phyloP scores from a whole-genome alignment of 2,113 vertebrate genomes.

The Halichoerus grypus region DNA sequence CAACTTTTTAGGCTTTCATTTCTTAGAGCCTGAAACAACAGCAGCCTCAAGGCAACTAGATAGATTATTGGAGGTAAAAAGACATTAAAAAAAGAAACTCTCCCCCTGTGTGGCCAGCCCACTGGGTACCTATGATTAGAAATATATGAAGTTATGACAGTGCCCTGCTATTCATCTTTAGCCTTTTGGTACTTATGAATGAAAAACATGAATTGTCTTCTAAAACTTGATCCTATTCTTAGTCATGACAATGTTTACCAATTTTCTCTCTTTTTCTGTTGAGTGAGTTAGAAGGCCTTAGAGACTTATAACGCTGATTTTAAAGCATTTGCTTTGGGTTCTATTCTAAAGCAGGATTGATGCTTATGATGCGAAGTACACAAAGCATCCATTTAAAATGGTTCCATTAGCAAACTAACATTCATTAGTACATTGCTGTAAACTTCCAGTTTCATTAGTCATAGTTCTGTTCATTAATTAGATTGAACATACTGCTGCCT shows the following conservation, averaged over 20 bases:
- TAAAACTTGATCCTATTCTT: constrained; percentile 20
- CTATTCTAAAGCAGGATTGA: background rate
- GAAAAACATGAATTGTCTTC: background rate
- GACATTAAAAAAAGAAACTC: background rate
- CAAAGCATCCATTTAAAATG: background rate
- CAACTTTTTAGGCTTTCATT: background rate
- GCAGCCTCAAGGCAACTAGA: background rate
- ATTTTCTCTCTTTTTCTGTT: background rate
- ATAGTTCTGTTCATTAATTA: constrained; percentile 27
- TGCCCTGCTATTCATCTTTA: constrained; percentile 37
- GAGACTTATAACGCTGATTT: background rate
- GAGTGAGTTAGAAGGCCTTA: background rate
- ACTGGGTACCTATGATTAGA: background rate
- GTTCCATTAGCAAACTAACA: constrained; percentile 30
- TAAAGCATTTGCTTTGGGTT: background rate
- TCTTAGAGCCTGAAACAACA: background rate
- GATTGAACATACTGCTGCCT: background rate
- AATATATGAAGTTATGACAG: background rate
- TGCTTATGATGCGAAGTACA: background rate
- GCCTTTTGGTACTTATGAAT: constrained; percentile 5
- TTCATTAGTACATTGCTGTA: background rate
- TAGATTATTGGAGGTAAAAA: background rate
- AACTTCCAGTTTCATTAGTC: constrained; percentile 29
- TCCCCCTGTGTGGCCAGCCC: background rate
- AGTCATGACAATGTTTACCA: background rate